Evolutionary conservation across 2,113 vertebrate species (phyloP).

Genomic region (Psilopsiagon aurifrons): DNA sequence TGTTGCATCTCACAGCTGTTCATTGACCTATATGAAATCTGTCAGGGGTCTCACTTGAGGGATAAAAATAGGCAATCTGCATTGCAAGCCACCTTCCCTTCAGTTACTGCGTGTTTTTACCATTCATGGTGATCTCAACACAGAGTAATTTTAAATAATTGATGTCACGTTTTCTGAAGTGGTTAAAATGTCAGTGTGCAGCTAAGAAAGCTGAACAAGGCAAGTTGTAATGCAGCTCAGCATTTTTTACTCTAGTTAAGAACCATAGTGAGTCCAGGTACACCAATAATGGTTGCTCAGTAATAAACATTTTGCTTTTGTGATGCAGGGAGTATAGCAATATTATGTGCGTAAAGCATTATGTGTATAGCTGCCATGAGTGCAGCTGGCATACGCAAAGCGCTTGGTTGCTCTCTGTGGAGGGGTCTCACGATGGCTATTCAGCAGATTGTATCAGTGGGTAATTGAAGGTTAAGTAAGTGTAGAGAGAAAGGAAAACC

Average conservation of each 20-base stretch:
- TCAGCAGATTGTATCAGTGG: neutral
- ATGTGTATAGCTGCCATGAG: neutral
- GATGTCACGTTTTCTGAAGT: neutral
- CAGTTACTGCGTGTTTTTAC: conserved; percentile 27
- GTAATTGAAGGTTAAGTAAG: neutral
- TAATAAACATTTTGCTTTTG: neutral
- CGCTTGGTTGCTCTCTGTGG: neutral
- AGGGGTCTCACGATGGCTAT: neutral
- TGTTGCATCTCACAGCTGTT: conserved; percentile 55
- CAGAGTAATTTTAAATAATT: conserved; percentile 14
- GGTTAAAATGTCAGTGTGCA: neutral
- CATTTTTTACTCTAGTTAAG: neutral
- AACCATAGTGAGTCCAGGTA: neutral
- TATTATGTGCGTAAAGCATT: neutral
- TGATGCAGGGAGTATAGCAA: neutral
- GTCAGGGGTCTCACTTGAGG: conserved; percentile 51
- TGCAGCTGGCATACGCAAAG: neutral
- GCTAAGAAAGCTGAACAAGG: neutral
- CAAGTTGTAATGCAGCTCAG: neutral
- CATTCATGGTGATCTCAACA: conserved; percentile 58
- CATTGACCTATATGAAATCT: conserved; percentile 46
- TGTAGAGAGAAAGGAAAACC: neutral
- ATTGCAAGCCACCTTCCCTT: conserved; percentile 54
- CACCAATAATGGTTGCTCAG: neutral
- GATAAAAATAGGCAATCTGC: conserved; percentile 63